Conservation (phyloP, 1,140 invertebrate species). For the Aradophagus sp. region DNA sequence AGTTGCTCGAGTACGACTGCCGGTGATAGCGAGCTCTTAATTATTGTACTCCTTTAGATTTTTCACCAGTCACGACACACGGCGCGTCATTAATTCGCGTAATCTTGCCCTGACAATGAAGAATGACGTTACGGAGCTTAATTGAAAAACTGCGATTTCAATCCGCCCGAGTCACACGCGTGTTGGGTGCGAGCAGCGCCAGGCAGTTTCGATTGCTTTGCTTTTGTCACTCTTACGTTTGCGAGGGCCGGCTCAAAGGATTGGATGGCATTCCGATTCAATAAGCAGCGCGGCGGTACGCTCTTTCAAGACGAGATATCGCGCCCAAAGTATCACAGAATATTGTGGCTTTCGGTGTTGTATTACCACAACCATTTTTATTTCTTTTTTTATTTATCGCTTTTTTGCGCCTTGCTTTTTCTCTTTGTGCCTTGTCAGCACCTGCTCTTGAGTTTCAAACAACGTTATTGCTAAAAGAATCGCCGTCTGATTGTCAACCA, state of each 20-base stretch:
- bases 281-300: slow-evolving; percentile 32
- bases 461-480: too few species aligned
- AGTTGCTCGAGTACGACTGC: slow-evolving; percentile 55
- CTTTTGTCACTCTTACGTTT: slow-evolving; percentile 23
- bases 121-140: slow-evolving; percentile 27
- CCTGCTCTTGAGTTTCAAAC: too few species aligned
- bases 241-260: slow-evolving; percentile 24
- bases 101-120: slow-evolving; percentile 52
- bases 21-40: slow-evolving; percentile 57
- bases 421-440: too few species aligned
- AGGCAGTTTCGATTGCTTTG: slow-evolving; percentile 3
- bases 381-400: too few species aligned
- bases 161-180: slow-evolving; percentile 38
- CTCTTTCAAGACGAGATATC: slow-evolving; percentile 32
- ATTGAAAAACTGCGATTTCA: slow-evolving; percentile 49
- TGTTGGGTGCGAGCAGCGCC: slow-evolving; percentile 26
- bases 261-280: slow-evolving; percentile 28
- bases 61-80: slow-evolving; percentile 55
- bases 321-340: slow-evolving; percentile 21
- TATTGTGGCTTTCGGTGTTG: slow-evolving; percentile 28
- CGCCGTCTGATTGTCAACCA: too few species aligned
- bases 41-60: slow-evolving; percentile 58
- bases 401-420: too few species aligned
- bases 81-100: slow-evolving; percentile 54
- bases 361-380: slow-evolving; percentile 16